Evolutionary conservation across 2,797 vertebrate species (phyloP).

Genomic region (Chelonia mydas): DNA sequence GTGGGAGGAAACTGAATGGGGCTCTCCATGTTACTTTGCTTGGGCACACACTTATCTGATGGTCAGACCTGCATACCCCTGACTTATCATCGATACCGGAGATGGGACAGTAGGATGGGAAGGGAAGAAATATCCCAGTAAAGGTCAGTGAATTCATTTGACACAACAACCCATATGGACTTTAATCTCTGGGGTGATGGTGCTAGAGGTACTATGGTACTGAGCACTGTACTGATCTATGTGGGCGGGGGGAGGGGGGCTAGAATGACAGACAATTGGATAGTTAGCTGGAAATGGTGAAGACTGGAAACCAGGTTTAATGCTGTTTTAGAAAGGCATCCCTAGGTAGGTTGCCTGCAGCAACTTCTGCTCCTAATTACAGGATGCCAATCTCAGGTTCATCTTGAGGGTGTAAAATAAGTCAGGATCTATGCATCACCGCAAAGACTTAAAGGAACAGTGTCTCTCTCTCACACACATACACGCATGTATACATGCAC

Average conservation of each 20-base stretch:
- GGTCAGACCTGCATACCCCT: slow-evolving; percentile 58
- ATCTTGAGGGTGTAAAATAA: slow-evolving; percentile 41
- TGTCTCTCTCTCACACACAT: not conserved
- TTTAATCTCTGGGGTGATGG: not conserved
- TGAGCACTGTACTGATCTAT: not conserved
- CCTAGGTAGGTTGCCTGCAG: slow-evolving; percentile 50
- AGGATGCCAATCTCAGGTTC: slow-evolving; percentile 68
- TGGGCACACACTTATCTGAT: slow-evolving; percentile 9
- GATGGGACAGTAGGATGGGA: slow-evolving; percentile 42
- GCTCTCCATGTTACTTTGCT: slow-evolving; percentile 2
- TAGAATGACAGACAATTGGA: slow-evolving; percentile 34
- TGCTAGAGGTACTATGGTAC: not conserved
- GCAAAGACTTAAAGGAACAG: not conserved
- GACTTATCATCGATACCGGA: slow-evolving; percentile 54
- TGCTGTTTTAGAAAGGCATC: slow-evolving; percentile 41
- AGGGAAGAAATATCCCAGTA: slow-evolving; percentile 60
- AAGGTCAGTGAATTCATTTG: slow-evolving; percentile 63
- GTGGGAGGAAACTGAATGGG: not conserved
- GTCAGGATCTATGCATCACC: not conserved
- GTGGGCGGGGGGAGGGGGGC: too few relatives aligned
- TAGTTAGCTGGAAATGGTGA: slow-evolving; percentile 61
- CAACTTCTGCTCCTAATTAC: slow-evolving; percentile 71
- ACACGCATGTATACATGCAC: not conserved
- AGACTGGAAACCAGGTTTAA: slow-evolving; percentile 55
- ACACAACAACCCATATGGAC: slow-evolving; percentile 56